Percentiles rank a stretch among this genome's conserved stretches.
These are phyloP conservation scores for Siniperca undulata DNA, from an alignment of 2,797 vertebrate species.

Conservation along the genomic window DNA sequence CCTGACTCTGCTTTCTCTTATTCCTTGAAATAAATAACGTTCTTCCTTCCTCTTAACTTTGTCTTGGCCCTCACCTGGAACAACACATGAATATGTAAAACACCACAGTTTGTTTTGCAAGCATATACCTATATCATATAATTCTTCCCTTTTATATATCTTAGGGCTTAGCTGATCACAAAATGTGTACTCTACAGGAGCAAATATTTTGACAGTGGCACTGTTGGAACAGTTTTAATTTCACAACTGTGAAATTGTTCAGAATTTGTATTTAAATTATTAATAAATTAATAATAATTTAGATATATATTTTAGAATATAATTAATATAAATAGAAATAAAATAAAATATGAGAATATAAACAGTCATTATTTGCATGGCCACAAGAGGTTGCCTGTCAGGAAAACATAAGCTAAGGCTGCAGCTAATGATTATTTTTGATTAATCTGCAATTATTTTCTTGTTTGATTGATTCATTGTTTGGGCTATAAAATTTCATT, in stretches of 20 bases:
- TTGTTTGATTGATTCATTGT: background rate
- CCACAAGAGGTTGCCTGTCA: background rate
- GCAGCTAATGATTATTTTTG: background rate
- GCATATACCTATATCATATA: background rate
- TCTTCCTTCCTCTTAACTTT: slow-evolving; percentile 9
- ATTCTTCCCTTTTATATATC: background rate
- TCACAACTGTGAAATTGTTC: background rate
- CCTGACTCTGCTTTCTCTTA: slow-evolving; percentile 6
- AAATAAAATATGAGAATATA: too few species aligned
- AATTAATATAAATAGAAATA: too few species aligned
- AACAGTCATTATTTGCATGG: background rate
- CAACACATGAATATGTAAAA: slow-evolving; percentile 18
- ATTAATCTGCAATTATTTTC: background rate
- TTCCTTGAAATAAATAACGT: slow-evolving; percentile 13
- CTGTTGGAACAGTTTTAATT: background rate
- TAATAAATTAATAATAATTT: too few species aligned
- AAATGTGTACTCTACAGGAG: background rate
- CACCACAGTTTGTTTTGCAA: background rate
- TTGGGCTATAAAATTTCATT: background rate
- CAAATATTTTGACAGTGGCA: background rate
- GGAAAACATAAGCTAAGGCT: background rate
- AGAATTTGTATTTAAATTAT: background rate
- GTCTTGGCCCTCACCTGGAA: slow-evolving; percentile 17
- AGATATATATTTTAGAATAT: too few species aligned
- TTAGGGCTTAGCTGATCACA: background rate